Percentiles rank a stretch among this genome's conserved stretches.
phyloP scores from a whole-genome alignment of 2,113 vertebrate species.

The Prochilodus magdalenae region DNA sequence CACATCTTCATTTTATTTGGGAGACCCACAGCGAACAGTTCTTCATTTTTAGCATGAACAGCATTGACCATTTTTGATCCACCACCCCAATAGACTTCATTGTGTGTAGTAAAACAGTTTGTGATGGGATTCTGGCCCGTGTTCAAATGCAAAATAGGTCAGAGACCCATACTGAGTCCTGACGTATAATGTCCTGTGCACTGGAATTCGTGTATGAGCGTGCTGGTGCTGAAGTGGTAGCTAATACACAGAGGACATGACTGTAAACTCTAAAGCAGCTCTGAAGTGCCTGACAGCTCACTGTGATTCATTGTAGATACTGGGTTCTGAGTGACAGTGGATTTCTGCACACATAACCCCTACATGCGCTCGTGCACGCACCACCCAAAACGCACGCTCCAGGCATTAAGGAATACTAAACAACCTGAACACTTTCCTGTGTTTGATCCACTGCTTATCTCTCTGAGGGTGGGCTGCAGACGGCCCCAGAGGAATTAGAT shows the following conservation, averaged over 20 bases:
- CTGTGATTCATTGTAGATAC: background rate
- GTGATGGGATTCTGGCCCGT: no score
- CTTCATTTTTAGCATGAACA: no score
- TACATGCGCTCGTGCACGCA: background rate
- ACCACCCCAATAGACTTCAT: no score
- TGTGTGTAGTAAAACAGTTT: no score
- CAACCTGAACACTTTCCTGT: slow-evolving; percentile 10
- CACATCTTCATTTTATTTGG: no score
- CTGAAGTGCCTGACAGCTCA: background rate
- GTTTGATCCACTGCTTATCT: slow-evolving; percentile 10
- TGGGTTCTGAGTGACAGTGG: background rate
- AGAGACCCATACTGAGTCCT: no score
- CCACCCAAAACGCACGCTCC: background rate
- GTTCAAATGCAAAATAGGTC: no score
- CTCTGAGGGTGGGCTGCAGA: slow-evolving; percentile 3
- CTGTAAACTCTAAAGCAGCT: background rate
- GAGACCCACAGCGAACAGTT: no score
- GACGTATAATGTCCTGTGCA: no score
- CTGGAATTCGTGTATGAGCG: no score
- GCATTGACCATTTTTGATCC: no score
- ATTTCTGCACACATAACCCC: background rate
- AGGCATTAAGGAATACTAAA: slow-evolving; percentile 9
- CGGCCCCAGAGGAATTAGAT: background rate
- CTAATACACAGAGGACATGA: background rate
- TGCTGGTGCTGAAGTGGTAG: background rate